These are phyloP conservation scores for Euplagia quadripunctaria DNA, from an alignment of 2,888 invertebrate species.

Conservation along the genomic window DNA sequence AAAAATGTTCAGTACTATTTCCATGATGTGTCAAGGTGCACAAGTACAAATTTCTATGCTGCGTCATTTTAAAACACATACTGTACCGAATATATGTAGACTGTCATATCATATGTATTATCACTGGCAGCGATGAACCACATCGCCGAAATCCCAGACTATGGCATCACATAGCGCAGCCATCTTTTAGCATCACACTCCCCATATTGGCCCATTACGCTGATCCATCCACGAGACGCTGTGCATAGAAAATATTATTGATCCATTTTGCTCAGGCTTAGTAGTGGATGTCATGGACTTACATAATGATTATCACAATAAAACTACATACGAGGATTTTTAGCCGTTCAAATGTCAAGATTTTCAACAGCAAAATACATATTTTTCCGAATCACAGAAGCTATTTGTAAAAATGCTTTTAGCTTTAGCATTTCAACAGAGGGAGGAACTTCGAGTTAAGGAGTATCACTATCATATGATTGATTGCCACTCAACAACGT, in stretches of 20 bases:
- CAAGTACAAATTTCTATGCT: neutral
- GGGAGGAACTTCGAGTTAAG: neutral
- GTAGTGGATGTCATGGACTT: neutral
- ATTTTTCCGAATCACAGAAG: neutral
- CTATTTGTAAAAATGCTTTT: neutral
- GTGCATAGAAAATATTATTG: neutral
- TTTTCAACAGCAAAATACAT: neutral
- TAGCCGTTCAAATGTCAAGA: no score
- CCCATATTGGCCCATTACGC: neutral
- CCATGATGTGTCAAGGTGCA: neutral
- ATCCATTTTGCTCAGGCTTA: neutral
- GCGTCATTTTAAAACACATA: neutral
- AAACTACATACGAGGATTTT: no score
- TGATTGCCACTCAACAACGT: slow-evolving; percentile 31
- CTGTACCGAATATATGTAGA: neutral
- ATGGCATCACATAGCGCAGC: neutral
- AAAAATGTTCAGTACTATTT: neutral
- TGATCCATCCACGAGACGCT: neutral
- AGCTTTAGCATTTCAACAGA: neutral
- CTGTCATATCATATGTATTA: neutral
- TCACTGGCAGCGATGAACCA: neutral
- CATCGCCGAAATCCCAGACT: neutral
- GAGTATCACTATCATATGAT: slow-evolving; percentile 24
- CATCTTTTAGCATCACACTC: neutral
- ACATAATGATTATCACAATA: no score